Percentiles rank a stretch among this genome's conserved stretches.
phyloP scores from a whole-genome alignment of 1,140 invertebrate genomes.

The Nilaparvata lugens region DNA sequence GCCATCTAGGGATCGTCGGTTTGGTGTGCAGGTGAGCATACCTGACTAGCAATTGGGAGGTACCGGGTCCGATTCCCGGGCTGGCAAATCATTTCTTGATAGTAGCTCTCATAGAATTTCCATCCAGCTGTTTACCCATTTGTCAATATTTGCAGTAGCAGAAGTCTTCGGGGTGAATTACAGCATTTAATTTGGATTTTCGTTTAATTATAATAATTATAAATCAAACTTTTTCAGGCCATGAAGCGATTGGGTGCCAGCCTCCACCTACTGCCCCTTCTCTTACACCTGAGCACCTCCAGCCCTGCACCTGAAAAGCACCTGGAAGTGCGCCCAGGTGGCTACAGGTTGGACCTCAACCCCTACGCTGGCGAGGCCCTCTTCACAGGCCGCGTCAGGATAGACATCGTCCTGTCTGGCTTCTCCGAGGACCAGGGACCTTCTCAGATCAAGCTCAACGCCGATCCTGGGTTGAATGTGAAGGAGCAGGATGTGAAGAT shows the following conservation, averaged over 20 bases:
- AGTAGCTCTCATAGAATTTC: too few species aligned
- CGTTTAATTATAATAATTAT: too few species aligned
- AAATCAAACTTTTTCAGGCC: background rate
- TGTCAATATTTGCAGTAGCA: too few species aligned
- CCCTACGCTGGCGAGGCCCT: constrained; percentile 25
- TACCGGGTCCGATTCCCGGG: too few species aligned
- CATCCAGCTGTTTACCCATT: too few species aligned
- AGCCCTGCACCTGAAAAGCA: constrained; percentile 42
- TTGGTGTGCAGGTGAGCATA: too few species aligned
- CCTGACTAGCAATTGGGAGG: too few species aligned
- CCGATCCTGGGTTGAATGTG: constrained; percentile 20
- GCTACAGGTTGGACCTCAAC: constrained; percentile 25
- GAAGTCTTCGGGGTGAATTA: too few species aligned
- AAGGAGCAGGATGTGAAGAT: constrained; percentile 24
- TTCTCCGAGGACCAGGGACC: constrained; percentile 9
- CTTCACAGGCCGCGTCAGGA: constrained; percentile 26
- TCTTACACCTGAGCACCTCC: constrained; percentile 39
- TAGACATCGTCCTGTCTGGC: constrained; percentile 17
- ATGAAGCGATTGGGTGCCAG: background rate
- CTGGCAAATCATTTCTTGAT: too few species aligned
- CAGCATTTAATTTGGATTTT: too few species aligned
- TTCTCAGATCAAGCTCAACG: constrained; percentile 20
- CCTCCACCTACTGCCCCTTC: background rate
- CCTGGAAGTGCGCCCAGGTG: constrained; percentile 30
- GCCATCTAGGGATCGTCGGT: too few species aligned